Evolutionary conservation across 2,113 vertebrate genomes (phyloP).

Genomic region (Calyptomena viridis): DNA sequence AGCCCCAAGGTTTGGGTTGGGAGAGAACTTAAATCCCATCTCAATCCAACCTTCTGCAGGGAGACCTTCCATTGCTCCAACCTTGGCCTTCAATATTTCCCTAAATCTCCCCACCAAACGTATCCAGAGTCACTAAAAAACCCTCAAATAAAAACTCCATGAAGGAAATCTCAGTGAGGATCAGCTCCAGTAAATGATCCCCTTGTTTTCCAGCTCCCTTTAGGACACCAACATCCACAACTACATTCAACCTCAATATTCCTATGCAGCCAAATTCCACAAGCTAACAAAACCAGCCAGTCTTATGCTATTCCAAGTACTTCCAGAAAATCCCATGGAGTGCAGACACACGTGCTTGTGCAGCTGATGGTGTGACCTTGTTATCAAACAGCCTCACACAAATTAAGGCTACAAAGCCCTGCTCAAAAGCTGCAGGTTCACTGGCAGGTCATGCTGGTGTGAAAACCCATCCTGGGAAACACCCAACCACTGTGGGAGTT

Average conservation of each 20-base stretch:
- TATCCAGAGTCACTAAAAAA: not conserved
- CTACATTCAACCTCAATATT: not conserved
- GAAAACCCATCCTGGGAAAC: not conserved
- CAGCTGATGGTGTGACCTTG: not conserved
- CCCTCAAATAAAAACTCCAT: not conserved
- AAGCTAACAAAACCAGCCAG: not conserved
- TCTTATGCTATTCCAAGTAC: not conserved
- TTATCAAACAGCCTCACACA: not conserved
- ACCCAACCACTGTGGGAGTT: not conserved
- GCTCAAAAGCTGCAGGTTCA: not conserved
- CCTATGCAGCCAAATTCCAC: not conserved
- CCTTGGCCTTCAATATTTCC: too few species aligned
- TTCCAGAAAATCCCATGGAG: not conserved
- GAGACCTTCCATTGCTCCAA: not conserved
- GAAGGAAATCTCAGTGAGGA: not conserved
- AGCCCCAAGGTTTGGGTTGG: not conserved
- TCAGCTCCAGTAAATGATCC: not conserved
- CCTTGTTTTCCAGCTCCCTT: not conserved
- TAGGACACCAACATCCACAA: not conserved
- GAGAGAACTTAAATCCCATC: not conserved
- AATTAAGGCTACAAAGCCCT: not conserved
- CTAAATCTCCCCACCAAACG: not conserved
- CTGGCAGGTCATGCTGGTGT: not conserved
- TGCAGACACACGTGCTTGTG: accelerated
- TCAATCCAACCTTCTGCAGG: not conserved